Evolutionary conservation across 1,140 invertebrate genomes (phyloP), one percentile per base, ranked within the genome.

Genomic region (Triops longicaudatus): DNA sequence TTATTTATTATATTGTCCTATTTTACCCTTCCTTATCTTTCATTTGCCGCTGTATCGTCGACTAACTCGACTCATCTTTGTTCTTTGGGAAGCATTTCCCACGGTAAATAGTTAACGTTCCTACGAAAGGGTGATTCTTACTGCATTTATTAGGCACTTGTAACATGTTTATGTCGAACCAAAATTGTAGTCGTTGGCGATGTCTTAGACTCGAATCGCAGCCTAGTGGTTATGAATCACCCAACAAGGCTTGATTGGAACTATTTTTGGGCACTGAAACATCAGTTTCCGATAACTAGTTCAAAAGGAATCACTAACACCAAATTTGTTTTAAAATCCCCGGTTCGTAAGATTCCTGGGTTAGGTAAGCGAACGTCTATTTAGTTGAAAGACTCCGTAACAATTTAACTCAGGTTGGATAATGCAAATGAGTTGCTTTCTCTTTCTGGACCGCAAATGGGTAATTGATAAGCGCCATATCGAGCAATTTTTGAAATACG

Each of bases 191-290:
- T 63, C 1, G 22, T 22, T 22, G 50, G 50, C 50, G 50, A 63
- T 63, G 50, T 22, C 4, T 9, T 63, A 17, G 50, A 63, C 22
- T 63, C 50, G 22, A 22, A 63, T 63, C 50, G 50, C 22, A 63
- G 50, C n/a, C 50, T 63, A 1, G 22, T 63, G 14, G 17, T 63
- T 63, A 63, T 63, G 50, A 63, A 63, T 22, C 50, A 63, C 22
- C 50, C 50, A 5, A 63, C 50, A 14, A 63, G 50, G 17, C 50
- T 63, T 17, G 50, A 63, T 63, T 63, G 50, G 50, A 63, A 63
- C 50, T 63, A 63, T 63, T 63, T 63, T 63, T 63, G 50, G 50
- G 50, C n/a, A n/a, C 17, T 63, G 22, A 63, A 63, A 63, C 50
- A 63, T 63, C 50, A 63, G 17, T 63, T 63, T 22, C 50, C 50